A percentile compares a stretch with the other conserved stretches of the same genome.
Conservation (phyloP, 2,797 vertebrate species). For the Sarcoramphus papa region DNA sequence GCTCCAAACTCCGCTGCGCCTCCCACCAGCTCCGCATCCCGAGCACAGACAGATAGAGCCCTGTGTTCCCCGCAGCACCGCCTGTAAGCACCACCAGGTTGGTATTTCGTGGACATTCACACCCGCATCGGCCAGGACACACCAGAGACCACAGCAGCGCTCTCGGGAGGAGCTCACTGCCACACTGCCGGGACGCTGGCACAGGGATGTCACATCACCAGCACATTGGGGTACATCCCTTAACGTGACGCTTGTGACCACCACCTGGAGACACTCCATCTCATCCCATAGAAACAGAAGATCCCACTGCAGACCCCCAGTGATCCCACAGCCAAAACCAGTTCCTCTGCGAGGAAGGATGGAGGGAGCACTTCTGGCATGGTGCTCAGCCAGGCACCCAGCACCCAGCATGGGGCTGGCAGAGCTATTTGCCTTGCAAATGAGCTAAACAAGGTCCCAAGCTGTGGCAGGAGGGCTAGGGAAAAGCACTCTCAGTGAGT, state of each 20-base stretch:
- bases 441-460: background rate
- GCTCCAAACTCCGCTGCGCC: background rate
- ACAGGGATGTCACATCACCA: background rate
- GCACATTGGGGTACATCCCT: background rate
- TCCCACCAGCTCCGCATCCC: background rate
- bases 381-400: background rate
- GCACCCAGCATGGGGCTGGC: background rate
- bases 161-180: background rate
- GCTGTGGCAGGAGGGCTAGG: background rate
- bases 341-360: background rate
- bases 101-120: background rate
- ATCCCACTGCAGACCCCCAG: background rate
- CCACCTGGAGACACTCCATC: background rate
- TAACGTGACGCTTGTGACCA: rapidly evolving
- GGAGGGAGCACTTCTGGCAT: background rate
- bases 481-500: background rate
- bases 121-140: background rate
- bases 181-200: background rate
- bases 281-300: background rate
- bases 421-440: slow-evolving; percentile 55
- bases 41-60: background rate
- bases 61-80: background rate
- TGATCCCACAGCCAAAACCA: background rate
- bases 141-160: background rate
- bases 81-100: background rate